These are phyloP conservation scores for Dasypus novemcinctus DNA, from an alignment of 2,113 vertebrate species.

Conservation along the genomic window DNA sequence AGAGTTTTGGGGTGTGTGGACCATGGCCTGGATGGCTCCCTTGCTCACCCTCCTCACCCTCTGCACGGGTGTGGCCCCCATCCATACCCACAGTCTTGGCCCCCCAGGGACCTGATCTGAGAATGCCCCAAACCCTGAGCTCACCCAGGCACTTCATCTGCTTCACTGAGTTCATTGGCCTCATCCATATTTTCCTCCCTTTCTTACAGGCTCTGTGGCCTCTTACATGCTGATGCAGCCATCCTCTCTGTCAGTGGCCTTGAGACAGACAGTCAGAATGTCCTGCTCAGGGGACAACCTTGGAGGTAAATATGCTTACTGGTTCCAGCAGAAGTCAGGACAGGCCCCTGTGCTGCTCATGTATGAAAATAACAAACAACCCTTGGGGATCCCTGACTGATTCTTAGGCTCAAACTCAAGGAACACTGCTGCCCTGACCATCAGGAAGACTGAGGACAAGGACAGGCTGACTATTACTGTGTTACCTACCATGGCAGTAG, in stretches of 20 bases:
- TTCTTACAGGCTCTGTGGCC: neutral
- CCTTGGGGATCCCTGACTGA: too few relatives aligned
- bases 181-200: neutral
- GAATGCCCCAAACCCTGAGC: too few relatives aligned
- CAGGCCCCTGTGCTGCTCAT: too few relatives aligned
- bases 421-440: fast-evolving
- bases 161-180: too few relatives aligned
- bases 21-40: fast-evolving
- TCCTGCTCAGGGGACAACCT: neutral
- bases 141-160: too few relatives aligned
- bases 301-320: neutral
- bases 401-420: fast-evolving
- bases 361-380: too few relatives aligned
- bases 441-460: neutral
- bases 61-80: too few relatives aligned
- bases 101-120: too few relatives aligned
- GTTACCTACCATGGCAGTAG: fast-evolving
- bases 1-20: neutral
- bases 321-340: neutral
- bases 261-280: neutral
- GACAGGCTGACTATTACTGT: neutral
- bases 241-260: neutral
- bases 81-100: neutral
- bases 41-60: too few relatives aligned
- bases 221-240: neutral